These are phyloP conservation scores for Pseudolaguvia tuberculata DNA, from an alignment of 2,113 vertebrate species.

Conservation along the genomic window DNA sequence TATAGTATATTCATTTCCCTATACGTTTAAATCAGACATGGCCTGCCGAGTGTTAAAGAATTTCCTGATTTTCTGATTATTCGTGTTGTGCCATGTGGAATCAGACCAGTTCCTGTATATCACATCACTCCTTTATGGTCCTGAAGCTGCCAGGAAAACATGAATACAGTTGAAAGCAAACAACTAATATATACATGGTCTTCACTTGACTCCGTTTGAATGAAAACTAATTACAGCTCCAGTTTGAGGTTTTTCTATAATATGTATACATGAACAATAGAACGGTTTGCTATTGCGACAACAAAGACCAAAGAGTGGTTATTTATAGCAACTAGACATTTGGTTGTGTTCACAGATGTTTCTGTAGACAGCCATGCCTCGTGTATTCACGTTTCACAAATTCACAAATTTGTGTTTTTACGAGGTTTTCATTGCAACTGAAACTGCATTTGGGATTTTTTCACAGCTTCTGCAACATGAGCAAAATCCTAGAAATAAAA, in stretches of 20 bases:
- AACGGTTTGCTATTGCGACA: slow-evolving; percentile 2
- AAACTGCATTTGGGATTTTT: too few species aligned
- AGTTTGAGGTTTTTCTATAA: slow-evolving; percentile 8
- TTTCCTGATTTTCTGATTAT: slow-evolving; percentile 31
- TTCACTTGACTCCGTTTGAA: slow-evolving; percentile 16
- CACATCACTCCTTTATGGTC: slow-evolving; percentile 28
- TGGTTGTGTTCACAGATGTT: background rate
- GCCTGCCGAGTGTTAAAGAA: slow-evolving; percentile 37
- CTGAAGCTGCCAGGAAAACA: slow-evolving; percentile 22
- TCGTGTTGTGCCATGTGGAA: slow-evolving; percentile 30
- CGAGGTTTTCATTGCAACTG: too few species aligned
- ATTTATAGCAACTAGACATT: slow-evolving; percentile 13
- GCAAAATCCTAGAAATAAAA: too few species aligned
- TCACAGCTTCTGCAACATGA: too few species aligned
- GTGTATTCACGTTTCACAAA: too few species aligned
- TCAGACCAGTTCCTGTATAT: slow-evolving; percentile 20
- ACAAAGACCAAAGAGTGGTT: background rate
- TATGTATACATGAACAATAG: slow-evolving; percentile 7
- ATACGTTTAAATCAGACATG: slow-evolving; percentile 41
- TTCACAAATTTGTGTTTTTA: too few species aligned
- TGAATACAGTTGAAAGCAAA: slow-evolving; percentile 27
- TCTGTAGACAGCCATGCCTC: too few species aligned
- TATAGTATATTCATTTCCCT: slow-evolving; percentile 39
- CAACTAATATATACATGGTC: slow-evolving; percentile 9
- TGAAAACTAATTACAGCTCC: slow-evolving; percentile 22